Base-by-base conservation (phyloP, 2,797 vertebrate genomes). In the Cynodonichthys magdalenae region DNA sequence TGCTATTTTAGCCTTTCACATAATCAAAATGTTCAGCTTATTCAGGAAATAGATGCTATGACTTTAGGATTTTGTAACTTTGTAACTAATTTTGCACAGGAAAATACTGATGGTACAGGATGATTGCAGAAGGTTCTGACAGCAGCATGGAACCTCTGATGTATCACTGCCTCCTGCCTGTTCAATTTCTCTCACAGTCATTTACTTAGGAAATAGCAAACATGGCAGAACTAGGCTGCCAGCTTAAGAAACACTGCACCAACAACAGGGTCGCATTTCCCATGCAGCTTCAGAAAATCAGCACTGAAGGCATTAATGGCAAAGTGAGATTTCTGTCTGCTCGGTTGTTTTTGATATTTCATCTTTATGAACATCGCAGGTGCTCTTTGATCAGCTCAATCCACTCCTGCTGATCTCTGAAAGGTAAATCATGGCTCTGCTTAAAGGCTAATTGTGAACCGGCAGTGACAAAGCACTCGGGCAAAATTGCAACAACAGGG, bases 181-280 rank as follows among this genome's bases (percentile, higher is more conserved):
- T 66, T 76, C 31, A 15, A 27, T 78, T 67, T 51, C 56, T 67
- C 19, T 27, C 12, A 29, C 63, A 66, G 47, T 53, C 73, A 47
- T 60, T 66, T 70, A 73, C 52, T 67, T 59, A 78, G 20, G 69
- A 58, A 80, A 79, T 0, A 57, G 72, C 79, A 24, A 82, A 66
- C 54, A 0, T 74, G 77, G 79, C 84, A 79, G 79, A 86, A 83
- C 79, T 66, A 80, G 82, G 83, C 65, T 53, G 61, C 48, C 41
- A 39, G 69, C 57, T 63, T 63, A 68, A 80, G 54, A 80, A 60
- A 53, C 50, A n/a, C 66, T 41, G 48, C 58, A 49, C 67, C 62
- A 63, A 58, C 55, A 46, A 36, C 60, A 56, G 53, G 49, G 52
- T 20, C 27, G 27, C 24, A 47, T 75, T 74, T 68, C 63, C 28